A percentile compares a stretch with the other conserved stretches of the same genome.
Conservation (phyloP, 2,113 vertebrate species). For the Rhipidura dahli region DNA sequence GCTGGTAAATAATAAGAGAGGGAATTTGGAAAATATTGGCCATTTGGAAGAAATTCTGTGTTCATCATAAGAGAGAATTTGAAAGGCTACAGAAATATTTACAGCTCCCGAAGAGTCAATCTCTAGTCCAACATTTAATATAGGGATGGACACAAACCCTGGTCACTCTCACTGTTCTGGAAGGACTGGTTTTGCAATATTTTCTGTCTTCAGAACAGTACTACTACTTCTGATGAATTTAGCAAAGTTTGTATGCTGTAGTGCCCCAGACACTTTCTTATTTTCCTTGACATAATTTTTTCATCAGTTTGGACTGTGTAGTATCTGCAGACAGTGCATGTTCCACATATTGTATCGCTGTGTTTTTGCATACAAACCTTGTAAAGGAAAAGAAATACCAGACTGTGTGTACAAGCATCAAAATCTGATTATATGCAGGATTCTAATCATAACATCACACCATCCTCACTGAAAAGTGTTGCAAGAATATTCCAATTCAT, state of each 20-base stretch:
- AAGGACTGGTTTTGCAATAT: conserved; percentile 5
- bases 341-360: conserved; percentile 39
- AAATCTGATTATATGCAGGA: conserved; percentile 77
- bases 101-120: background rate
- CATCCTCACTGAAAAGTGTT: conserved; percentile 59
- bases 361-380: conserved; percentile 68
- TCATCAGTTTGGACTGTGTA: conserved; percentile 31
- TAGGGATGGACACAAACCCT: background rate
- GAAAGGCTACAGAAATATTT: background rate
- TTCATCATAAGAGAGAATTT: background rate
- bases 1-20: background rate
- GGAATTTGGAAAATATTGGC: background rate
- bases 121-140: background rate
- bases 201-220: background rate
- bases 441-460: conserved; percentile 74
- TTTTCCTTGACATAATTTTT: conserved; percentile 52
- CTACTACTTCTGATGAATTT: background rate
- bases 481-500: conserved; percentile 73
- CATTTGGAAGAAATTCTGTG: background rate
- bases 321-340: conserved; percentile 20
- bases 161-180: background rate
- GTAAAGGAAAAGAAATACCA: conserved; percentile 61
- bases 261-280: background rate
- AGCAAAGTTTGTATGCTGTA: background rate
- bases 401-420: conserved; percentile 58